Evolutionary conservation across 2,888 invertebrate genomes (phyloP), one percentile per base, ranked within the genome.

Genomic region (Lasioglossum pauxillum): DNA sequence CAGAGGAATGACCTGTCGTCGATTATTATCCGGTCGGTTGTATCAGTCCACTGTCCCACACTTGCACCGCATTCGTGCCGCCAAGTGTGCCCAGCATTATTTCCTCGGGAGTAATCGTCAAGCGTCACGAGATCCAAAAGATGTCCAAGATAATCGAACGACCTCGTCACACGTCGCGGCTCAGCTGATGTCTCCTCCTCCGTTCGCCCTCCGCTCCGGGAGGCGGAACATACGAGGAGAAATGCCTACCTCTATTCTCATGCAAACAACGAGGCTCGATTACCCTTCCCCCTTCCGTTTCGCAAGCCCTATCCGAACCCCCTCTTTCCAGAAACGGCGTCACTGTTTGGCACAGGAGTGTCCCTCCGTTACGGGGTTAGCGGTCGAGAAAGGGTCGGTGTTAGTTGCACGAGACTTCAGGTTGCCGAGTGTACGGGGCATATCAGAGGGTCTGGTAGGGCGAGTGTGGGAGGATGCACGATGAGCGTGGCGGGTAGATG

Each of bases 371-470:
- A 41, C 81, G 85, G 85, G 82, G 74, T 87, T 74, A 84, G 82
- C 81, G 88, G 85, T 86, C 78, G 72, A 78, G 80, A 83, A 86
- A 81, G 83, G 76, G 71, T 76, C 49, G 86, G 89, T 80, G 80
- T 77, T 64, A 69, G 85, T 82, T 75, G 83, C 82, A 78, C 80
- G 69, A 35, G 86, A 90, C 89, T 87, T 89, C 82, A 86, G 88
- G 88, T 90, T 89, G 89, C 90, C 88, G 85, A 60, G 75, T 41
- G 35, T 77, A 80, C 76, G 46, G 57, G 78, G 44, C 35, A 79
- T 67, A 57, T 38, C 49, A 69, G 75, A 38, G 79, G 71, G 78
- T 76, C 72, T 41, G 82, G 76, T 79, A 57, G 41, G n/a, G n/a
- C n/a, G 73, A 44, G 64, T 46, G 44, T 67, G 38, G 64, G 76